Conservation (phyloP, 2,797 vertebrate genomes). For the Syncerus caffer region DNA sequence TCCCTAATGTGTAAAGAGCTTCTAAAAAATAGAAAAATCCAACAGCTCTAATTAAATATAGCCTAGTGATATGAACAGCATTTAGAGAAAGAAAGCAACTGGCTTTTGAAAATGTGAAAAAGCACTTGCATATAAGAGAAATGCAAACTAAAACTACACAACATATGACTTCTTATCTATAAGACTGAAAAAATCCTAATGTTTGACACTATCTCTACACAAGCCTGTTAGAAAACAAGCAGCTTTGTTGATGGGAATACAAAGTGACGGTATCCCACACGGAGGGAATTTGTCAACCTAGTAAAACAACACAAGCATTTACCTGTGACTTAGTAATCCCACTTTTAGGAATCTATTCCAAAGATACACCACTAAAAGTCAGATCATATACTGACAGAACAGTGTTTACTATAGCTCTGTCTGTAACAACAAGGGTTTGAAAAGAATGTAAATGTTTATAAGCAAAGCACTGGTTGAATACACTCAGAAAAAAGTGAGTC, state of each 20-base stretch:
- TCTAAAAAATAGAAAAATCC: not conserved
- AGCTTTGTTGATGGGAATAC: not conserved
- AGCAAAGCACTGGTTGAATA: not conserved
- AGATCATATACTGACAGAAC: not conserved
- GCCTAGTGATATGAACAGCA: not conserved
- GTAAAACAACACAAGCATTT: not conserved
- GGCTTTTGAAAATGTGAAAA: not conserved
- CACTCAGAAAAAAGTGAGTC: not conserved
- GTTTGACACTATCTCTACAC: not conserved
- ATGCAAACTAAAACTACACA: not conserved
- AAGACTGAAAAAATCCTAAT: not conserved
- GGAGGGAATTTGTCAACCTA: not conserved
- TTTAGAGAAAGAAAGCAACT: not conserved
- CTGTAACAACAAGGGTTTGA: not conserved
- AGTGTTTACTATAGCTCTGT: not conserved
- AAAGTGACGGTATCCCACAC: not conserved
- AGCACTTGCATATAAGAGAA: not conserved
- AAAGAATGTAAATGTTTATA: not conserved
- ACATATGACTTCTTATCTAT: not conserved
- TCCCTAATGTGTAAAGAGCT: not conserved
- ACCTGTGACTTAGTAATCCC: not conserved
- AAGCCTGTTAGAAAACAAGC: not conserved
- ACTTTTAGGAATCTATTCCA: not conserved
- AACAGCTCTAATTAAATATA: not conserved
- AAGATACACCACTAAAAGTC: not conserved